These are phyloP conservation scores for Metallyticus violacea DNA, from an alignment of 2,888 invertebrate genomes.

Conservation along the genomic window DNA sequence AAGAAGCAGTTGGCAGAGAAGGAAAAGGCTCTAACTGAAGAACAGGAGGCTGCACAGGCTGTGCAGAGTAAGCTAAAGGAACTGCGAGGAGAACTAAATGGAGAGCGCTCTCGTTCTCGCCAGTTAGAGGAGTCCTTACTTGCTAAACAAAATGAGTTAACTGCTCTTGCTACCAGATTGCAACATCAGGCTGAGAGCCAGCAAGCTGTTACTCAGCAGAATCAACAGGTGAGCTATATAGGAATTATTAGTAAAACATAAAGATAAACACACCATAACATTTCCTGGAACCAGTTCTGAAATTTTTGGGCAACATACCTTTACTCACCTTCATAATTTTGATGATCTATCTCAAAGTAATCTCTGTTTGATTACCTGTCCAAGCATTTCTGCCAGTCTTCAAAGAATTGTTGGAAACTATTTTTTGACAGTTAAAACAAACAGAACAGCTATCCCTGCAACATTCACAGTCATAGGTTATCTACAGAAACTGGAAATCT, in stretches of 20 bases:
- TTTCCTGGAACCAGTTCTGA: too few relatives aligned
- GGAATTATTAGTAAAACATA: not conserved
- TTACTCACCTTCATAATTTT: too few relatives aligned
- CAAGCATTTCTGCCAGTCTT: too few relatives aligned
- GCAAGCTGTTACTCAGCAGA: slow-evolving; percentile 51
- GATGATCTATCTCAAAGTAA: too few relatives aligned
- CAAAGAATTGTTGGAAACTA: too few relatives aligned
- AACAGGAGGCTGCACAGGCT: slow-evolving; percentile 70
- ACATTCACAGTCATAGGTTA: too few relatives aligned
- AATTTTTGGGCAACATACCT: too few relatives aligned
- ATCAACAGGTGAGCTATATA: not conserved
- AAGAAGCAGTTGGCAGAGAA: slow-evolving; percentile 87
- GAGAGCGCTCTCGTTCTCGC: slow-evolving; percentile 62
- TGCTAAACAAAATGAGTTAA: slow-evolving; percentile 58
- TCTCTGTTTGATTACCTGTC: too few relatives aligned
- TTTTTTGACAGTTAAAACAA: too few relatives aligned
- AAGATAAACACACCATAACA: too few relatives aligned
- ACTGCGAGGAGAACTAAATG: slow-evolving; percentile 64
- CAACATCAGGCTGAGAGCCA: slow-evolving; percentile 57
- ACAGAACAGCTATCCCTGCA: too few relatives aligned
- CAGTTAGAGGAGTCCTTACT: slow-evolving; percentile 57
- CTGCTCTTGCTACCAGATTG: slow-evolving; percentile 59
- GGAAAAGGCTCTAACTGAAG: slow-evolving; percentile 71
- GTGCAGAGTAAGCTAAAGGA: slow-evolving; percentile 78
- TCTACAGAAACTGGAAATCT: too few relatives aligned